A percentile compares a stretch with the other conserved stretches of the same genome.
Evolutionary conservation across 2,113 vertebrate species (phyloP).

Genomic region (Theristicus caerulescens): DNA sequence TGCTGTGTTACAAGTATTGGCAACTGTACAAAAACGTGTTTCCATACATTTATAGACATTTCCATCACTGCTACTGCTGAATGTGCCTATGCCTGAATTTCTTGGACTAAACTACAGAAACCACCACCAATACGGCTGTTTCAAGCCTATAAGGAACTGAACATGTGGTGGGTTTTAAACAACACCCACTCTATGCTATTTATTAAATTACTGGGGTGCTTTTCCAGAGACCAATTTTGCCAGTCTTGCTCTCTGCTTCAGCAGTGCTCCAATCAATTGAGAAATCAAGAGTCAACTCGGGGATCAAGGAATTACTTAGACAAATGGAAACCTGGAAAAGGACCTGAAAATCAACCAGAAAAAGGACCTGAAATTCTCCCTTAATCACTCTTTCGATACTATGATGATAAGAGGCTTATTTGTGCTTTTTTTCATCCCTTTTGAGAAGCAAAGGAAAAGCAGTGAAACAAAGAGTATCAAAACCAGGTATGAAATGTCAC

Average conservation of each 20-base stretch:
- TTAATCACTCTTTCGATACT: neutral
- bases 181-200: neutral
- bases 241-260: neutral
- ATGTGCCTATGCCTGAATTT: neutral
- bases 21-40: neutral
- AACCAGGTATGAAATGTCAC: conserved; percentile 6
- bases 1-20: neutral
- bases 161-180: neutral
- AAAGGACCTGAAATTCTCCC: neutral
- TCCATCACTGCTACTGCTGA: neutral
- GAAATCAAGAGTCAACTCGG: neutral
- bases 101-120: neutral
- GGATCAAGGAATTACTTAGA: neutral
- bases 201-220: neutral
- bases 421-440: neutral
- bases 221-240: neutral
- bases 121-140: fast-evolving
- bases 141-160: neutral
- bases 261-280: neutral
- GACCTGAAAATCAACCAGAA: neutral
- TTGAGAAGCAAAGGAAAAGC: neutral
- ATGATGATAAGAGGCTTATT: neutral
- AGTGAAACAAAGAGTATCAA: neutral
- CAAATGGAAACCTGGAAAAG: neutral
- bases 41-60: neutral